Evolutionary conservation across 2,888 invertebrate species (phyloP), one percentile per base, ranked within the genome.

Genomic region (Rhimphoctona megacephalus): DNA sequence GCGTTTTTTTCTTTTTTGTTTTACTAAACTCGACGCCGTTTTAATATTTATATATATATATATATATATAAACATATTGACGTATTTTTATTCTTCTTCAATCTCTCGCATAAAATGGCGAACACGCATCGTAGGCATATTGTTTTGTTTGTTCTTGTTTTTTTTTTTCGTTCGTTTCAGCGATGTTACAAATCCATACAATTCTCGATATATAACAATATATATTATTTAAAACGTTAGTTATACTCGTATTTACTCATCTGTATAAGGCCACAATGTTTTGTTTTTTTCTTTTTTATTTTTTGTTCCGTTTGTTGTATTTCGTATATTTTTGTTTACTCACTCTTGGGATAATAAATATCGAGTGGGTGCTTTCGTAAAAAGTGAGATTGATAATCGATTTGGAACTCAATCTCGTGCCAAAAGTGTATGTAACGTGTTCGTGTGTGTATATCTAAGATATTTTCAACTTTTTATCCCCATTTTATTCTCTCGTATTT

Each of bases 261-360:
- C 89, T 91, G 89, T 89, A 91, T 92, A 93, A 93, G 93, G 92
- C 92, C 93, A 92, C 92, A 85, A 87, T 86, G 85, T 86, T 87
- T 89, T 83, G 90, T 89, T 89, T 89, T 78, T 2, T 66, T 67
- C 89, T 86, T 87, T 87, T 89, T 85, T 61, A 78, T 9, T 9
- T 74, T 74, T 11, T 36, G 36, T 57, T 61, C 1, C 25, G 11
- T 11, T 49, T 49, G 19, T 49, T 49, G 49, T n/a, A n/a, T 49
- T 46, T 76, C 49, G n/a, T 33, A 78, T 39, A n/a, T 54, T 54
- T 74, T 30, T 25, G 52, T 72, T 36, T 36, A 46, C 30, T 73
- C 72, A 61, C 72, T 49, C 57, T 43, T 39, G 46, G 49, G 49
- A 54, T 43, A 76, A 30, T 72, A 78, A 81, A 64, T 81, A 79